Evolutionary conservation across 2,113 vertebrate species (phyloP).

Genomic region (Alectura lathami): DNA sequence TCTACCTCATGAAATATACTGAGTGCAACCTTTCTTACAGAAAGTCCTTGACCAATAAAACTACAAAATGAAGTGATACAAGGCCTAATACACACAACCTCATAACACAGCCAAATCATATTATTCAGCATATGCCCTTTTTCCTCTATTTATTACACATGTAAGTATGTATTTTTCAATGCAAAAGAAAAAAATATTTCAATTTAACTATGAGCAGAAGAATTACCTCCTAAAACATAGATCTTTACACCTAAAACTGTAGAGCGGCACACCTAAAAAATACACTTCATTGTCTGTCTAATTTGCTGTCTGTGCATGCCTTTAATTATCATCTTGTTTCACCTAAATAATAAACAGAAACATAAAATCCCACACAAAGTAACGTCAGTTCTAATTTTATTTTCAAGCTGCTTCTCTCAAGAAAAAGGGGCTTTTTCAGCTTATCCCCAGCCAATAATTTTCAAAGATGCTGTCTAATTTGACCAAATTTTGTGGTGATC

Average conservation of each 20-base stretch:
- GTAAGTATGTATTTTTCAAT: neutral
- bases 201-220: neutral
- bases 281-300: neutral
- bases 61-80: neutral
- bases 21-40: neutral
- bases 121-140: neutral
- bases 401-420: neutral
- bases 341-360: neutral
- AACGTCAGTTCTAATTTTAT: neutral
- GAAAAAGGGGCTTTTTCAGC: neutral
- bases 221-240: neutral
- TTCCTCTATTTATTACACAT: neutral
- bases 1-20: neutral
- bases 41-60: neutral
- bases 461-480: neutral
- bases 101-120: neutral
- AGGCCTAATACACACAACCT: neutral
- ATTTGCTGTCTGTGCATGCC: neutral
- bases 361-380: neutral
- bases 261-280: neutral
- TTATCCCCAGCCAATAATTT: neutral
- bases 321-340: neutral
- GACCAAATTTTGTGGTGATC: neutral
- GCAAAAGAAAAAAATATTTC: rapidly evolving
- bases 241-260: neutral